Percentiles rank a stretch among this genome's conserved stretches.
Conservation (phyloP, 30 jellyfish, hydroid and myxozoan species). For the Rhopilema esculentum region DNA sequence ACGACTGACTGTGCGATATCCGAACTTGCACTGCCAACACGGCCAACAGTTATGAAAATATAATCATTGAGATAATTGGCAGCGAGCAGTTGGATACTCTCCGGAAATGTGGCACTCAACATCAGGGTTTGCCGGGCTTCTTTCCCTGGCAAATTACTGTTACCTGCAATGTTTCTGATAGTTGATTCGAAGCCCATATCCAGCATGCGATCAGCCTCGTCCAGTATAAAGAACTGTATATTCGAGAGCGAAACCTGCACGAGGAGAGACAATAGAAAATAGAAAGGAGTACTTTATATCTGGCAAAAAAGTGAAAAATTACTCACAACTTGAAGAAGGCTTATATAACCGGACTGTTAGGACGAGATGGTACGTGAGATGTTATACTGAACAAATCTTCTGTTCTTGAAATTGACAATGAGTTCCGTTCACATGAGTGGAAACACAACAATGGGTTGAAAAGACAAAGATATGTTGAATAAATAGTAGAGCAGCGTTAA, state of each 20-base stretch:
- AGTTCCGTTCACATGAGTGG: no score
- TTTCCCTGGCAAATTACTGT: slow-evolving; percentile 70
- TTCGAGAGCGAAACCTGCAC: slow-evolving; percentile 76
- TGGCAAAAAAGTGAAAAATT: no score
- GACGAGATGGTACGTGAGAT: no score
- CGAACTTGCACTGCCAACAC: slow-evolving; percentile 92
- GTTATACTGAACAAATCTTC: no score
- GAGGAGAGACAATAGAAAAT: not conserved
- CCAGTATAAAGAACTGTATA: slow-evolving; percentile 80
- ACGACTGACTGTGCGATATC: slow-evolving; percentile 83
- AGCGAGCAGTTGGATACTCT: slow-evolving; percentile 84
- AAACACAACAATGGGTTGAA: no score
- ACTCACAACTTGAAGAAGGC: no score
- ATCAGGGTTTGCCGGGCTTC: slow-evolving; percentile 78
- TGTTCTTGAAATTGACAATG: no score
- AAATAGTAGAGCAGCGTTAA: not conserved
- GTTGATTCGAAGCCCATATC: slow-evolving; percentile 94
- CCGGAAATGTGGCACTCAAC: slow-evolving; percentile 99
- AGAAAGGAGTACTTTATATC: no score
- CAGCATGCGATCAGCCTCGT: slow-evolving; percentile 98
- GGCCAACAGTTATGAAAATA: slow-evolving; percentile 88
- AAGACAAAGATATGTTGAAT: not conserved
- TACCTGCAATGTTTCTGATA: slow-evolving; percentile 54
- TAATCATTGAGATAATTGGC: slow-evolving; percentile 86
- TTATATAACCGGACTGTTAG: no score